These are phyloP conservation scores for Drosophila formosana DNA, from an alignment of 2,888 invertebrate genomes.

Conservation along the genomic window DNA sequence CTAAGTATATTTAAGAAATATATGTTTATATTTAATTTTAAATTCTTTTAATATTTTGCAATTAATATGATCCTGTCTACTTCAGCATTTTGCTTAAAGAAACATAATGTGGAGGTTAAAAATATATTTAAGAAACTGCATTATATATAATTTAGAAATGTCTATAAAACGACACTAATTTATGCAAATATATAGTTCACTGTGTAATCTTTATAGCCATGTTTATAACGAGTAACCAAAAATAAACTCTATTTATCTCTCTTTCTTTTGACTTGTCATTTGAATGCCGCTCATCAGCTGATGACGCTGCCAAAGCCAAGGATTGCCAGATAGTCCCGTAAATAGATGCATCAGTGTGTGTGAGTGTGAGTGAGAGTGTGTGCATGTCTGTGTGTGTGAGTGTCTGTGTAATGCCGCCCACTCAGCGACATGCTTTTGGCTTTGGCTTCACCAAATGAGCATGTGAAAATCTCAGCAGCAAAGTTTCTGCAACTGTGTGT, in stretches of 20 bases:
- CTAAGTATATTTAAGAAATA: no score
- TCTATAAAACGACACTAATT: no score
- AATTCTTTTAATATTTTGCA: no score
- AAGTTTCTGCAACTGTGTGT: slow-evolving; percentile 22
- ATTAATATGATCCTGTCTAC: no score
- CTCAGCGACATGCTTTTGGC: slow-evolving; percentile 23
- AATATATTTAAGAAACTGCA: no score
- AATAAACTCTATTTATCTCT: no score
- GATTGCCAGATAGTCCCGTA: neutral
- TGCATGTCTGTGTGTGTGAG: neutral
- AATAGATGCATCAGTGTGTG: neutral
- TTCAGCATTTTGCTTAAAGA: no score
- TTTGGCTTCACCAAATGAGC: slow-evolving; percentile 61
- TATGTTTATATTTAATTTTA: no score
- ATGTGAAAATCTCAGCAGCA: slow-evolving; percentile 67
- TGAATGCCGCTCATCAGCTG: neutral
- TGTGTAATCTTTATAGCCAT: neutral
- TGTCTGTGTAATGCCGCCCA: slow-evolving; percentile 31
- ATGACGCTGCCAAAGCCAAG: slow-evolving; percentile 4
- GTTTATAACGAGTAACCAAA: no score
- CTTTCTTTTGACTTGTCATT: neutral
- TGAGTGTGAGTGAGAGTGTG: neutral
- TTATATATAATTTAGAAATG: no score
- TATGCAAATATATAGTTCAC: no score
- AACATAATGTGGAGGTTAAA: no score